Conservation (phyloP, 2,113 vertebrate genomes). For the Athene noctua region DNA sequence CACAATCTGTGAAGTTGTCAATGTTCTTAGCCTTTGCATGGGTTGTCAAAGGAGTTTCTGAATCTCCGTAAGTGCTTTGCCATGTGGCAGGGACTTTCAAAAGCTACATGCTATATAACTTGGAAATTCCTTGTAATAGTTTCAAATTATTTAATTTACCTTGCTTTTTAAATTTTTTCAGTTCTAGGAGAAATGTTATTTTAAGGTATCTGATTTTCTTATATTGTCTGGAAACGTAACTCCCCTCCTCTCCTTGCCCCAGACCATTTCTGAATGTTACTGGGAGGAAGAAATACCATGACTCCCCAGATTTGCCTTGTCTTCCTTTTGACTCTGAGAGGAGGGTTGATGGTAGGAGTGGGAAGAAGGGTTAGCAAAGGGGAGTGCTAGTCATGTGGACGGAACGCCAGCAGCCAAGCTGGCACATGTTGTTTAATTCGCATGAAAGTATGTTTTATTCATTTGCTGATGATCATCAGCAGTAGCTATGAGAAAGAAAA, state of each 20-base stretch:
- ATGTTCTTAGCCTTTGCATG: not conserved
- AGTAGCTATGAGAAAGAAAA: not conserved
- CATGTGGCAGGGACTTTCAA: not conserved
- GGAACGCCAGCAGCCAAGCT: constrained; percentile 23
- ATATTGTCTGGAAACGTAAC: not conserved
- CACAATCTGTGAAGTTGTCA: not conserved
- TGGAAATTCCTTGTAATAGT: not conserved
- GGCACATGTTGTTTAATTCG: constrained; percentile 7
- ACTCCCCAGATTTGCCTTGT: not conserved
- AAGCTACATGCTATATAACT: not conserved
- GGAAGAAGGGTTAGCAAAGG: not conserved
- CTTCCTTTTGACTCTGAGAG: not conserved
- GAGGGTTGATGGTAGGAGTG: not conserved
- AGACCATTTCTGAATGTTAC: not conserved
- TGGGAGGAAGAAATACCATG: not conserved
- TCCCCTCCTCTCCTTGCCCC: not conserved
- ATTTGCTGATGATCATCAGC: not conserved
- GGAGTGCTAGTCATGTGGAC: constrained; percentile 1
- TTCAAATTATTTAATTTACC: not conserved
- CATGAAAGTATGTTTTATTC: constrained; percentile 47
- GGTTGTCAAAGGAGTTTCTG: not conserved
- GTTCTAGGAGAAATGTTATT: not conserved
- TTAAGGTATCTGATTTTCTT: not conserved
- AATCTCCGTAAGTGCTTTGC: not conserved
- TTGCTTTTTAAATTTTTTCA: not conserved